Percentiles rank a stretch among this genome's conserved stretches.
Evolutionary conservation across 37 sponge, comb jelly and placozoan genomes (phyloP).

Genomic region (Axinella damicornis): DNA sequence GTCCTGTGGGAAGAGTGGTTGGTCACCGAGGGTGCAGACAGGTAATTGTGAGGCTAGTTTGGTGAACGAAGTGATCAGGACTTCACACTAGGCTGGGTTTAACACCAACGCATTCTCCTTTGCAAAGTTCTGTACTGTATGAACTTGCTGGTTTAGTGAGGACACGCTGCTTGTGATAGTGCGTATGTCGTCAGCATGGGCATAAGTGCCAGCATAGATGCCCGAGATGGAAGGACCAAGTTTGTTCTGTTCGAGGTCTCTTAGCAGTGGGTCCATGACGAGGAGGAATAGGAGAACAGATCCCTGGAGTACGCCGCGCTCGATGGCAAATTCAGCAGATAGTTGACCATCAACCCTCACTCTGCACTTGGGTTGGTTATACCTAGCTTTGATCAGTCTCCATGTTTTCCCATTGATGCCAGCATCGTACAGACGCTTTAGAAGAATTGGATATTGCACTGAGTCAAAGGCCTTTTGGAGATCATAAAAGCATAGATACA

Average conservation of each 20-base stretch:
- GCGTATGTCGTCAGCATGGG: constrained; percentile 36
- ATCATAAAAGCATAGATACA: too few relatives aligned
- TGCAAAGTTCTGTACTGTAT: neutral
- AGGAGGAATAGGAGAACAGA: constrained; percentile 14
- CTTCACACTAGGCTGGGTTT: constrained; percentile 28
- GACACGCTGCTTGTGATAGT: neutral
- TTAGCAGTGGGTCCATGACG: constrained; percentile 25
- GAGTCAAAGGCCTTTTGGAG: constrained; percentile 36
- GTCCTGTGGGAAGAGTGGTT: neutral
- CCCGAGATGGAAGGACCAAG: neutral
- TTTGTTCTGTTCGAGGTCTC: neutral
- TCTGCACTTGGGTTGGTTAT: constrained; percentile 5
- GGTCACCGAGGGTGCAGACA: neutral
- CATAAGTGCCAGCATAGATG: constrained; percentile 6
- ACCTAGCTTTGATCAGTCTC: constrained; percentile 12
- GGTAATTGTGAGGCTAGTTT: neutral
- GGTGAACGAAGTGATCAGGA: neutral
- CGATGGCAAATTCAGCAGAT: neutral
- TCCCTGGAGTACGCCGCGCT: constrained; percentile 20
- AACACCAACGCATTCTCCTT: constrained; percentile 4
- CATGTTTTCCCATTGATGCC: constrained; percentile 33
- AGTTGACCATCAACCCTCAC: constrained; percentile 8
- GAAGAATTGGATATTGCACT: constrained; percentile 7
- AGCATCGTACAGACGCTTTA: constrained; percentile 11
- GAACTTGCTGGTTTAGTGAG: neutral